Evolutionary conservation across 1,140 invertebrate species (phyloP).

Genomic region (Pogonomyrmex californicus): DNA sequence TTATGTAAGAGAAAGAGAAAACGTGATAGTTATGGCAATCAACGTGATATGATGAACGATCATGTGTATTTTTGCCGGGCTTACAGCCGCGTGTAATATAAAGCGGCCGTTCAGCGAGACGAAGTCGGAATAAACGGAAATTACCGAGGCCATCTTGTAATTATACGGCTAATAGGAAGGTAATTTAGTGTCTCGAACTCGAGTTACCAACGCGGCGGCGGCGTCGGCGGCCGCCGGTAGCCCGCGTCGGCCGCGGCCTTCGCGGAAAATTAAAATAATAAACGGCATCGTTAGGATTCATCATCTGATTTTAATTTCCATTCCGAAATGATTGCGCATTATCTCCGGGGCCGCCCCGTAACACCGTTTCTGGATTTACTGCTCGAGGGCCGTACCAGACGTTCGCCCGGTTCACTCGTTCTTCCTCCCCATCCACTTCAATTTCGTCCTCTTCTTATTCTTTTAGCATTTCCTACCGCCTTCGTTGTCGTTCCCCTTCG

Average conservation of each 20-base stretch:
- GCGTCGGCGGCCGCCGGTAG: slow-evolving; percentile 67
- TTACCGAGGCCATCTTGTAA: slow-evolving; percentile 87
- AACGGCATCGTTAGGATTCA: slow-evolving; percentile 88
- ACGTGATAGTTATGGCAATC: slow-evolving; percentile 42
- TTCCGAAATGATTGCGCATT: slow-evolving; percentile 87
- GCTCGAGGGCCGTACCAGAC: slow-evolving; percentile 80
- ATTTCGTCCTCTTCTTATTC: slow-evolving; percentile 62
- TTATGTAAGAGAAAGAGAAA: background rate
- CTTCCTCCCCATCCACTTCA: slow-evolving; percentile 64
- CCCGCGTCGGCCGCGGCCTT: slow-evolving; percentile 77
- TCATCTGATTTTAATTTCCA: slow-evolving; percentile 88
- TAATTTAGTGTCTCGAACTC: slow-evolving; percentile 88
- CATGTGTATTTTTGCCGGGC: background rate
- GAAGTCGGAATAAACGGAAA: slow-evolving; percentile 87
- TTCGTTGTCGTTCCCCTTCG: background rate
- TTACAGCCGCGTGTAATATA: slow-evolving; percentile 67
- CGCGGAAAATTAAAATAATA: slow-evolving; percentile 88
- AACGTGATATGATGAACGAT: slow-evolving; percentile 59
- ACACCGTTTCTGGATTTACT: slow-evolving; percentile 84
- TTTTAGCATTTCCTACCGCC: slow-evolving; percentile 40
- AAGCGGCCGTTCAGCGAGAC: slow-evolving; percentile 77
- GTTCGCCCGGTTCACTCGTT: slow-evolving; percentile 70
- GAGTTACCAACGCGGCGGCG: slow-evolving; percentile 82
- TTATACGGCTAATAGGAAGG: slow-evolving; percentile 88
- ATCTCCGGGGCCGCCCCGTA: slow-evolving; percentile 82